Evolutionary conservation across 2,113 vertebrate genomes (phyloP), one percentile per base, ranked within the genome.

Genomic region (Sinocyclocheilus anshuiensis): DNA sequence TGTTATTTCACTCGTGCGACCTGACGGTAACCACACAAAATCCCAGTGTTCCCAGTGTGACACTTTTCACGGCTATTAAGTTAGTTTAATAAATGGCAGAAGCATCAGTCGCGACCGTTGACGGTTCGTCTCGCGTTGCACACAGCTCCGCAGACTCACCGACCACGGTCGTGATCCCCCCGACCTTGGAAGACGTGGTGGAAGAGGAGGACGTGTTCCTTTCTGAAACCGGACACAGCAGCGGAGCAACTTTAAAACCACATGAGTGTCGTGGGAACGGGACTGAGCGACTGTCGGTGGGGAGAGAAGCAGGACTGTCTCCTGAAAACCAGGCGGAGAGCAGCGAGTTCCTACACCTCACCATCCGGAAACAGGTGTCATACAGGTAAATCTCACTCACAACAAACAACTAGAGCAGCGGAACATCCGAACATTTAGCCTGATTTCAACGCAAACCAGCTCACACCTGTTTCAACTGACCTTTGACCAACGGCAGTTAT

Each of bases 341-440:
- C 65, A 72, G 94, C 87, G 94, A 93, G 76, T 95, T 96, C 88
- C 83, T 93, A 74, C 96, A 96, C 75, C 92, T 97, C 88, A 93
- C 94, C 90, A 94, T 98, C 89, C 94, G 92, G 87, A 98, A 98
- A 89, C 97, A 97, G 92, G 96, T 97, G 90, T 98, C 97, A 8
- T 98, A 98, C 96, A 97, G 97, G 97, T 98, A 96, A 84, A 81
- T 48, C 39, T 4, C 16, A 12, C 42, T 77, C 72, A 77, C 20
- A 22, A 20, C 77, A 16, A 63, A 33, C 11, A 1, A 20, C 39
- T 63, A 33, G 57, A 88, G 8, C 61, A 22, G 1, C 6, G 11
- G 7, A 1, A 12, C 33, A 8, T 39, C 29, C 1, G 33, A 9
- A 3, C 2, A 67, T 29, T 67, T 29, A 20, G 3, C 67, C 9